Percentiles rank a stretch among this genome's conserved stretches.
phyloP scores from a whole-genome alignment of 2,888 invertebrate genomes.

The Empis stercorea region DNA sequence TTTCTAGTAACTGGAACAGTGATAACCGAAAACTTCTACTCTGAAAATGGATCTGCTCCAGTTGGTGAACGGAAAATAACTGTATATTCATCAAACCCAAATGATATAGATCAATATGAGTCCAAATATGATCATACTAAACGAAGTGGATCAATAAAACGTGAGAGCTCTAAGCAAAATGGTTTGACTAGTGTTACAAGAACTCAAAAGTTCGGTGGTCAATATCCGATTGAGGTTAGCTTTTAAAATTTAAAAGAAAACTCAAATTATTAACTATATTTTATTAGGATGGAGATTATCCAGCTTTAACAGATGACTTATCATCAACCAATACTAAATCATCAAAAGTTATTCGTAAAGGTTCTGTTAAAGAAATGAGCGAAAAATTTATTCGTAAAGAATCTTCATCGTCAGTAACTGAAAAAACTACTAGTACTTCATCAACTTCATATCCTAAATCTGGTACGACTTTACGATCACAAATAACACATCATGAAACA shows the following conservation, averaged over 20 bases:
- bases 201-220: conserved; percentile 24
- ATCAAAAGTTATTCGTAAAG: conserved; percentile 44
- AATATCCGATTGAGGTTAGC: conserved; percentile 17
- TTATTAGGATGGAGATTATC: conserved; percentile 7
- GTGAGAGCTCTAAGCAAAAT: conserved; percentile 38
- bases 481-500: conserved; percentile 24
- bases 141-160: conserved; percentile 27
- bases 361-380: conserved; percentile 64
- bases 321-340: conserved; percentile 4
- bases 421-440: conserved; percentile 14
- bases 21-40: conserved; percentile 52
- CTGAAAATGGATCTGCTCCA: conserved; percentile 55
- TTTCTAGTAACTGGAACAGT: conserved; percentile 63
- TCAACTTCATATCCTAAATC: conserved; percentile 57
- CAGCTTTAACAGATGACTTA: conserved; percentile 8
- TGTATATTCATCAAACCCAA: conserved; percentile 54
- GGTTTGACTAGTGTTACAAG: conserved; percentile 30
- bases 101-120: conserved; percentile 23
- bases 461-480: conserved; percentile 55
- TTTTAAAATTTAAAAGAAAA: conserved; percentile 4
- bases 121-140: conserved; percentile 11
- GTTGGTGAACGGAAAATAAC: conserved; percentile 56
- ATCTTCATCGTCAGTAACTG: conserved; percentile 25
- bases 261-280: background rate
- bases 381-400: conserved; percentile 62